Evolutionary conservation across 2,113 vertebrate genomes (phyloP).

Genomic region (Apteryx owenii): DNA sequence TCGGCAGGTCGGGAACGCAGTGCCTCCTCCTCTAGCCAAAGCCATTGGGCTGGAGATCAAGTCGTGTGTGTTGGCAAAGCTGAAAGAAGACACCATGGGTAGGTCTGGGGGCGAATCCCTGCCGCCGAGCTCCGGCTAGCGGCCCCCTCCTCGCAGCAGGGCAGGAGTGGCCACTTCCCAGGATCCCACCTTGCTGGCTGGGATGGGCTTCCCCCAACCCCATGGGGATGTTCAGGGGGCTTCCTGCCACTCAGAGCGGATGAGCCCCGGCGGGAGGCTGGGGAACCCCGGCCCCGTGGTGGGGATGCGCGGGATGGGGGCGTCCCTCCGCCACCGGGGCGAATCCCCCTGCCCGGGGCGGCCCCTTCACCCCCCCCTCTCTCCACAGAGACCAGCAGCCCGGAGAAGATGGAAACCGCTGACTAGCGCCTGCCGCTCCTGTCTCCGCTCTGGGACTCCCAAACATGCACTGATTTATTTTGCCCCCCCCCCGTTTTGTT

Average conservation of each 20-base stretch:
- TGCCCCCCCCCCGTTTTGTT: not conserved
- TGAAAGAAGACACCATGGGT: conserved; percentile 85
- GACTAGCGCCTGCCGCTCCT: conserved; percentile 65
- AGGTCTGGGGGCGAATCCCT: not conserved
- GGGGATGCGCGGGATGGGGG: too few relatives aligned
- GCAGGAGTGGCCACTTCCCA: too few relatives aligned
- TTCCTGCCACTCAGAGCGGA: too few relatives aligned
- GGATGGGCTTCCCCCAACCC: too few relatives aligned
- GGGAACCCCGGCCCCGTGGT: too few relatives aligned
- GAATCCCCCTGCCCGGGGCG: too few relatives aligned
- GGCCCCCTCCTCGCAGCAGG: rapidly evolving
- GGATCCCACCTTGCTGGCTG: too few relatives aligned
- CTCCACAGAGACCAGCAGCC: conserved; percentile 76
- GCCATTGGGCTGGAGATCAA: conserved; percentile 93
- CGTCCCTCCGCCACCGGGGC: too few relatives aligned
- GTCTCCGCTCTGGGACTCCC: conserved; percentile 43
- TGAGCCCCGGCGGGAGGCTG: too few relatives aligned
- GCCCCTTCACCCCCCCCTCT: not conserved
- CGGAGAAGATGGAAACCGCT: conserved; percentile 80
- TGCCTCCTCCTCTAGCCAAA: conserved; percentile 92
- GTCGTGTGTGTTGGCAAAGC: conserved; percentile 79
- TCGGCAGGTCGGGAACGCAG: conserved; percentile 90
- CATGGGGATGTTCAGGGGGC: too few relatives aligned
- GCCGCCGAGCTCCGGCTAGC: rapidly evolving
- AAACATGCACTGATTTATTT: conserved; percentile 61